Base-by-base conservation (phyloP, 2,797 vertebrate species). In the Bovichtus variegatus region DNA sequence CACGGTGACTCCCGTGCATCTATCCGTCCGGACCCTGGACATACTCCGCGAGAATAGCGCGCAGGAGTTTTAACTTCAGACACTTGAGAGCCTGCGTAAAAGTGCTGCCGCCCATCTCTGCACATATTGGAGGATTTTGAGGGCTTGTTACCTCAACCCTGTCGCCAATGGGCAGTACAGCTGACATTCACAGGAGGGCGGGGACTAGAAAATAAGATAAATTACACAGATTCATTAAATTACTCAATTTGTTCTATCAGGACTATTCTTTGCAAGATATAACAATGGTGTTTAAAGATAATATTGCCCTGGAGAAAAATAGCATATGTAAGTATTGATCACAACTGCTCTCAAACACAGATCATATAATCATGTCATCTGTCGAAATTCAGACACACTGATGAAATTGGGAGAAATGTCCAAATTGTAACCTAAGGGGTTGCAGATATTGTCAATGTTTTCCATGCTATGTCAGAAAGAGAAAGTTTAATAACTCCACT, bases 21-120 rank as follows among this genome's bases (percentile, higher is more conserved):
- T 78, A 62, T 54, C 80, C 36, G 53, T 57, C 58, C 78, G 66
- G 78, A 73, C 18, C 68, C 54, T 72, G 84, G 21, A 85, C 94
- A 91, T 88, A 51, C 89, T 92, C 88, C 6, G 76, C 9, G 41
- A 78, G 74, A 89, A 82, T 40, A 83, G 86, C 83, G 93, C 88
- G 83, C 90, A 90, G 69, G 89, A 91, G 91, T 93, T 96, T 94
- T 95, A 95, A 95, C 91, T 95, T 94, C 76, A 84, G 83, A 83
- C 89, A 81, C 85, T 92, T 82, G 83, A 88, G 76, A 90, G 82
- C 65, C 85, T 78, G 92, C 64, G 87, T 83, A 74, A 81, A 38
- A 74, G 78, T 51, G 92, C 84, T 58, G 76, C 93, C 93, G 89
- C 95, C 93, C 93, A 87, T 74, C 63, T 62, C 23, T 59, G 75